Evolutionary conservation across 2,797 vertebrate genomes (phyloP).

Genomic region (Macropus fuliginosus): DNA sequence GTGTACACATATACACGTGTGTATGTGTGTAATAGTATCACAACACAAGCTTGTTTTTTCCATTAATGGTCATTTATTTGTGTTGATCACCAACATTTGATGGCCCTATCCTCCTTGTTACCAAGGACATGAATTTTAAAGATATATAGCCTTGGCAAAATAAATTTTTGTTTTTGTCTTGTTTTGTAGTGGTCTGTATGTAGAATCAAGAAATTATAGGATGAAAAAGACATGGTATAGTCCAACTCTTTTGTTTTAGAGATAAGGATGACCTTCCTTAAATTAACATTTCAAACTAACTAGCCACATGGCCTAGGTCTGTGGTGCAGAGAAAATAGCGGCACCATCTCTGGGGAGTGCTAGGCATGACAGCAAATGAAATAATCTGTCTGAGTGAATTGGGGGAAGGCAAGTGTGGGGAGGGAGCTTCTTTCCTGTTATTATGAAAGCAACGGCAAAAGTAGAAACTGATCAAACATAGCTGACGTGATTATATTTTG

Average conservation of each 20-base stretch:
- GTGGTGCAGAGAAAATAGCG: background rate
- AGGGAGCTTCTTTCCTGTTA: background rate
- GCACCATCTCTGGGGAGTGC: background rate
- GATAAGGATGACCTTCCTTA: background rate
- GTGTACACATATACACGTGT: no score
- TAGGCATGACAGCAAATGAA: background rate
- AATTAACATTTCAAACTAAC: background rate
- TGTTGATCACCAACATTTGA: background rate
- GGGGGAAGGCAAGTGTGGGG: background rate
- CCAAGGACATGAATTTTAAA: slow-evolving; percentile 42
- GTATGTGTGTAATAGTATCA: no score
- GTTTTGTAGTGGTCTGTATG: background rate
- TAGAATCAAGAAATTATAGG: background rate
- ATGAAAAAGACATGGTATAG: background rate
- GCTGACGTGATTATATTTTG: background rate
- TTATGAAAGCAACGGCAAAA: background rate
- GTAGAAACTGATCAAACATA: background rate
- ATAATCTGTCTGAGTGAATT: background rate
- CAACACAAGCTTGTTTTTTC: slow-evolving; percentile 9
- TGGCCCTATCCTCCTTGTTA: background rate
- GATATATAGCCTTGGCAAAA: background rate
- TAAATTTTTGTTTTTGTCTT: no score
- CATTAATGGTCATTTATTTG: background rate
- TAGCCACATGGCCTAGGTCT: background rate
- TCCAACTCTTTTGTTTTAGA: slow-evolving; percentile 1